Evolutionary conservation across 2,113 vertebrate genomes (phyloP).

Genomic region (Eclectus roratus): DNA sequence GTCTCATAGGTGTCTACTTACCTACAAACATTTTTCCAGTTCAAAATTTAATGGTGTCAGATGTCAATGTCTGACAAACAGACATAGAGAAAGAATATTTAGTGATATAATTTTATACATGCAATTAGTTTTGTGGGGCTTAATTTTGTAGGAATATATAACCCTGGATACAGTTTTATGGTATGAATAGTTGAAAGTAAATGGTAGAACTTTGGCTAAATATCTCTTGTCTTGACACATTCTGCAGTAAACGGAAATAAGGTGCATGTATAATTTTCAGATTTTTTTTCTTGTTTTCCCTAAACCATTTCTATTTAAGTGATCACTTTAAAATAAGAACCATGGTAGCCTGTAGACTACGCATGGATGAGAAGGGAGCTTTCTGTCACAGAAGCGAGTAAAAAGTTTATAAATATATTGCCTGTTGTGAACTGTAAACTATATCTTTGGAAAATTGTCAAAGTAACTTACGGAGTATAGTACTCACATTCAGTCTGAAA

Average conservation of each 20-base stretch:
- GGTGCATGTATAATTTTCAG: background rate
- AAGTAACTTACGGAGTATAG: background rate
- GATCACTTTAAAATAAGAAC: background rate
- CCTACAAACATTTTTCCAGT: background rate
- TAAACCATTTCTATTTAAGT: background rate
- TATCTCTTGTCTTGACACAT: background rate
- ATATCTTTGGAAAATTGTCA: background rate
- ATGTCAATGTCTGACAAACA: background rate
- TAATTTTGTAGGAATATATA: background rate
- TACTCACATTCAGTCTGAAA: background rate
- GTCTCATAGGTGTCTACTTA: background rate
- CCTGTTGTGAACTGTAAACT: background rate
- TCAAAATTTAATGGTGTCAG: background rate
- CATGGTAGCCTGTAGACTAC: background rate
- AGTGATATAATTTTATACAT: background rate
- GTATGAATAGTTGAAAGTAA: background rate
- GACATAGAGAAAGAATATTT: background rate
- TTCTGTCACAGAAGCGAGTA: background rate
- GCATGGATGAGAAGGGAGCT: background rate
- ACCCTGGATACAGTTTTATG: background rate
- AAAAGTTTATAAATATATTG: background rate
- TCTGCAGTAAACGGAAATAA: background rate
- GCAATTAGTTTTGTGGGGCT: background rate
- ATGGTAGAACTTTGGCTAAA: background rate
- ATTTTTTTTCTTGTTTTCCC: background rate